Evolutionary conservation across 2,113 vertebrate species (phyloP), one percentile per base, ranked within the genome.

Genomic region (Pontoporia blainvillei): DNA sequence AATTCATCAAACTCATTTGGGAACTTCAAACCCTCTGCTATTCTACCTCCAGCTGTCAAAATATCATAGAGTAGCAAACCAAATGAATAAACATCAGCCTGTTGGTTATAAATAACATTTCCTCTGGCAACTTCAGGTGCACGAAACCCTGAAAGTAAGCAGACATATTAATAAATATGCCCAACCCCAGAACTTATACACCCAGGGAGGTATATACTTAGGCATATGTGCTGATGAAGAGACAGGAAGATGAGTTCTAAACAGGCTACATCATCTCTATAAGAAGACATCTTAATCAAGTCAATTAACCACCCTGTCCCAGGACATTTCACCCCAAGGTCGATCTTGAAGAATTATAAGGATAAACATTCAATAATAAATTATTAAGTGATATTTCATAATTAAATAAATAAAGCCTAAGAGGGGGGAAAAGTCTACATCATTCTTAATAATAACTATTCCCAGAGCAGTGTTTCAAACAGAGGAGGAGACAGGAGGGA

Each of bases 1-100:
- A 99, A 96, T 98, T 99, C 99, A 97, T 99, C 99, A 98, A 99
- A 99, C 97, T 99, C 99, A 96, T 99, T 99, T 98, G 99, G 99
- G 98, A 99, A 99, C 98, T 99, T 99, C 98, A 99, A 97, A 36
- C 99, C 99, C 85, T 99, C 99, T n/a, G 98, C 98, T 98, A 99
- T 99, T 93, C 99, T 98, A 79, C 99, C 98, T 8, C 99, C 99
- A 57, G 98, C 98, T 81, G 99, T 99, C 98, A 99, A 98, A 94
- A 99, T 99, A 98, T 99, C 99, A 96, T 99, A 99, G 52, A 99
- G 99, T 46, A 99, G 98, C 97, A 99, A 98, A 79, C 99, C 99
- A 96, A 99, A 99, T 0, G 99, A 99, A 98, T 99, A 99, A 88
- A 99, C 97, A 91, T 99, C 99, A 25, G 99, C 99, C 98, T 99